These are phyloP conservation scores for Drosophila meridionalis DNA, from an alignment of 2,888 invertebrate species.

Conservation along the genomic window DNA sequence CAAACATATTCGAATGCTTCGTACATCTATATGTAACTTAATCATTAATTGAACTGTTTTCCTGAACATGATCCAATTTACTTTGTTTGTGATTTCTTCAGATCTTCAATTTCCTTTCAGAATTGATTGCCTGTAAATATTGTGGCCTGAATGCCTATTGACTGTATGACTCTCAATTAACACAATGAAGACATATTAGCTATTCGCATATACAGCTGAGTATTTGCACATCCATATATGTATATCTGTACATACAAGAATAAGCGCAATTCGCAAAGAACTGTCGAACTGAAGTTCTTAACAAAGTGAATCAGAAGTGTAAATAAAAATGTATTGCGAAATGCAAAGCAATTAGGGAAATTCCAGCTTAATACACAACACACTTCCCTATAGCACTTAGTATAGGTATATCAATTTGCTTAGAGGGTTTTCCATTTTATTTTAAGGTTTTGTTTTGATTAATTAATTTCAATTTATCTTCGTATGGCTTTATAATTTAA, in stretches of 20 bases:
- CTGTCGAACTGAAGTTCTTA: constrained; percentile 1
- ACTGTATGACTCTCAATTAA: constrained; percentile 15
- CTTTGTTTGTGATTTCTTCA: background rate
- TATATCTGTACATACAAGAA: background rate
- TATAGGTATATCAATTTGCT: background rate
- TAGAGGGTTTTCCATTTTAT: too few species aligned
- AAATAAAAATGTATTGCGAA: background rate
- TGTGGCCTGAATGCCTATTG: constrained; percentile 2
- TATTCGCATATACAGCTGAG: background rate
- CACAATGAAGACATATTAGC: constrained; percentile 7
- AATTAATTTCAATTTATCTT: too few species aligned
- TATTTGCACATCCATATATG: background rate
- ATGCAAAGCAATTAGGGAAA: background rate
- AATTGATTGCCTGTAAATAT: constrained; percentile 19
- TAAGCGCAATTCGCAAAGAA: background rate
- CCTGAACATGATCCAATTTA: background rate
- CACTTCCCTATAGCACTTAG: background rate
- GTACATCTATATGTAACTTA: background rate
- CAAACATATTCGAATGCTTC: background rate
- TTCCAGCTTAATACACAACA: background rate
- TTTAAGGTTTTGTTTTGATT: too few species aligned
- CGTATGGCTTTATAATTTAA: too few species aligned
- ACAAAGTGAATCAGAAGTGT: constrained; percentile 1
- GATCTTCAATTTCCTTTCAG: constrained; percentile 1
- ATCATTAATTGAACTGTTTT: background rate